Evolutionary conservation across 2,113 vertebrate genomes (phyloP), one percentile per base, ranked within the genome.

Genomic region (Ondatra zibethicus): DNA sequence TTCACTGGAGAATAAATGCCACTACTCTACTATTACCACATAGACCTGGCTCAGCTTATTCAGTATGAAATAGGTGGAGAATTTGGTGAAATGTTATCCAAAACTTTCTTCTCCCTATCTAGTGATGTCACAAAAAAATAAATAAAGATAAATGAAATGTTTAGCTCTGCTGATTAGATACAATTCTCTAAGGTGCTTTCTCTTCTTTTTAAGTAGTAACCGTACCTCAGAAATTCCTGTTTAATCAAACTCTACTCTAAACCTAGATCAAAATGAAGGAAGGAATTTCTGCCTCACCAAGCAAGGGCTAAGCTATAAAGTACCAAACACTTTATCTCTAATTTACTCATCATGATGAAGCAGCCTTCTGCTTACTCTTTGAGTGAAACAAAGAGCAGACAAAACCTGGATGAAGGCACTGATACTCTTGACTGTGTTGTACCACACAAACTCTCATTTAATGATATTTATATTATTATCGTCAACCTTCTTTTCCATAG

Each of bases 1-100:
- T 86, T 76, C 75, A 14, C 85, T 88, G 90, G 72, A 66, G 91
- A 94, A 86, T 36, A 95, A 77, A 29, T 73, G 8, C 55, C 80
- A 92, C 10, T 68, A 89, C 92, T 50, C 95, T 47, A 8, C 31
- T 52, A 3, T 73, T 3, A 81, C 5, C 27, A 58, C 29, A 77
- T 58, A 87, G 86, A 6, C 25, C 81, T 89, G 16, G 33, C 17
- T 89, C 63, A 50, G 45, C 36, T 93, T 84, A 52, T n/a, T 87
- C 8, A 23, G 33, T 92, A 29, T 63, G 91, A 95, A 94, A 47
- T 87, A 47, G 77, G 68, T 61, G 50, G 5, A 77, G 1, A 85
- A 1, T 80, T 65, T 33, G 36, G 7, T 33, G 58, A 84, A 82
- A 72, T 42, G 19, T 27, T 93, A 39, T 75, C 23, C 6, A 70